Evolutionary conservation across 2,888 invertebrate species (phyloP), one percentile per base, ranked within the genome.

Genomic region (Bombyx huttoni): DNA sequence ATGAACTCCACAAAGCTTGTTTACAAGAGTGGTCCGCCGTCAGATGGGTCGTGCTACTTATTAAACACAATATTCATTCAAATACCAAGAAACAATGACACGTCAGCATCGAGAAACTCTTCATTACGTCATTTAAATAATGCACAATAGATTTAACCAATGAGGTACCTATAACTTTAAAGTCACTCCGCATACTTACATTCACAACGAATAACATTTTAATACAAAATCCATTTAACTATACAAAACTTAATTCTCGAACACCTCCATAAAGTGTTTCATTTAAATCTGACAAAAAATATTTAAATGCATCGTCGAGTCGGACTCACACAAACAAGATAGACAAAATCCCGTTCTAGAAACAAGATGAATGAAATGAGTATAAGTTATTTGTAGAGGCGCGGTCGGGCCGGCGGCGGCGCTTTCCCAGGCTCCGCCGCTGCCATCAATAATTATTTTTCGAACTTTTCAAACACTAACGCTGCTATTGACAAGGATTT

Each of bases 1-100:
- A 83, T 83, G 81, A 81, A 79, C 73, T 73, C 72, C 69, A 71
- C 77, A 72, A 78, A 78, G 75, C 75, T 73, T 78, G 74, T 78
- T 77, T 78, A 81, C 76, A 77, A 78, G 73, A 40, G 40, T 40
- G 9, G 7, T 10, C 40, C 9, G 40, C 40, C 24, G 24, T 24
- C 24, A 24, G 24, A 24, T 24, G 24, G 24, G 5, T 24, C 74
- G 73, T 62, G 64, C 62, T 67, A 64, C 61, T 64, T 72, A 65
- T 61, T 64, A 66, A 57, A 61, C 61, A 59, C 61, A 58, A 60
- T 59, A 62, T 61, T 60, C 60, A 64, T 52, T 49, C 51, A 47
- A 53, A 54, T 54, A 54, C 55, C 50, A 40, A 49, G 34, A 46
- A 49, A 33, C 33, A 13, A 47, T 46, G 8, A 47, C 9, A 35